These are phyloP conservation scores for Ailurus styani DNA, from an alignment of 2,113 vertebrate genomes.

Conservation along the genomic window DNA sequence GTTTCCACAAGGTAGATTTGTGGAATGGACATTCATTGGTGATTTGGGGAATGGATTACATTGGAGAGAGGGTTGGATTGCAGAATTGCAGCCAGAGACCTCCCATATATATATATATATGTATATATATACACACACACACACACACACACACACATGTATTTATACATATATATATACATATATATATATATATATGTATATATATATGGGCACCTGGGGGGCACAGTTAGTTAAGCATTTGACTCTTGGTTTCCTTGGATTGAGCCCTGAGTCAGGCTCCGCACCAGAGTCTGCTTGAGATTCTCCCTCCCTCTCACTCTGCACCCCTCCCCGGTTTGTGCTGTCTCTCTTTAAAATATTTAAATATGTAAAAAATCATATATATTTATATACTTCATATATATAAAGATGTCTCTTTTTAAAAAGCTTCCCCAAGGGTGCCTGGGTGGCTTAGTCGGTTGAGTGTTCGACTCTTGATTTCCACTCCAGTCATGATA, in stretches of 20 bases:
- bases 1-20: background rate
- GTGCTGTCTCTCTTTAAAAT: no score
- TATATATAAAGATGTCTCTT: background rate
- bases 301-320: no score
- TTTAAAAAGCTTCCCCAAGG: background rate
- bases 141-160: no score
- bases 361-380: no score
- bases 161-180: no score
- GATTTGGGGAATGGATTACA: background rate
- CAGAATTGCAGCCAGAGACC: background rate
- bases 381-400: no score
- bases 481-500: background rate
- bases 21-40: background rate
- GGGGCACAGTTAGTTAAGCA: background rate
- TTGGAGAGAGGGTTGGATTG: background rate
- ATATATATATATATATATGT: no score
- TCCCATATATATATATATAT: background rate
- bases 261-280: no score
- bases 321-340: no score
- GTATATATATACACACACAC: no score
- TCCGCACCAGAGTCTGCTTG: no score
- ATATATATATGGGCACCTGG: background rate
- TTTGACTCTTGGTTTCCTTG: background rate
- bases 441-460: background rate
- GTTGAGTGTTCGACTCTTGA: no score